Evolutionary conservation across 2,113 vertebrate genomes (phyloP).

Genomic region (Protobothrops mucrosquamatus): DNA sequence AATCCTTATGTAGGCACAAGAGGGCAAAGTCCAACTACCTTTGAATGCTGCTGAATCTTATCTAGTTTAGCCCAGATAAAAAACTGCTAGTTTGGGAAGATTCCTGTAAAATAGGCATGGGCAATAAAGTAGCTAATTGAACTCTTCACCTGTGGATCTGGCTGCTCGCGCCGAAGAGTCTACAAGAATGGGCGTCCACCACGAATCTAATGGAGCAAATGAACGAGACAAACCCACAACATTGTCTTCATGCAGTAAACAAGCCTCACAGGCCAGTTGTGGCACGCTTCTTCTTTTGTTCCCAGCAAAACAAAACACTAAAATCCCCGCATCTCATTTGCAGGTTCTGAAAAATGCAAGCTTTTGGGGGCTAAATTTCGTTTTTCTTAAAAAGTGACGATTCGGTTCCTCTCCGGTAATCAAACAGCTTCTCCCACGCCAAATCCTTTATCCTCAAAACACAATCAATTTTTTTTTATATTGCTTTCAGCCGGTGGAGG

Average conservation of each 20-base stretch:
- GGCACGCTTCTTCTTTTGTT: neutral
- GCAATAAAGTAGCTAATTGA: neutral
- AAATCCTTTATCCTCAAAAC: neutral
- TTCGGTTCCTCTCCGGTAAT: neutral
- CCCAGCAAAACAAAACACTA: neutral
- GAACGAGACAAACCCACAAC: neutral
- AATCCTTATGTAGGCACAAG: neutral
- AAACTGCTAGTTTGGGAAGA: neutral
- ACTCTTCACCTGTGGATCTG: neutral
- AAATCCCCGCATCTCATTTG: neutral
- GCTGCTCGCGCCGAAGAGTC: neutral
- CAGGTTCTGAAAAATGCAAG: neutral
- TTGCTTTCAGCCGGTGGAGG: conserved; percentile 43
- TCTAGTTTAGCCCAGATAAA: neutral
- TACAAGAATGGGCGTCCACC: neutral
- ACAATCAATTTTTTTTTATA: conserved; percentile 36
- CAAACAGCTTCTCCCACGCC: neutral
- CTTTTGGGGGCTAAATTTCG: neutral
- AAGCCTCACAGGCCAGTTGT: neutral
- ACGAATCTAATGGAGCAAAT: neutral
- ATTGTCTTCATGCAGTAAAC: neutral
- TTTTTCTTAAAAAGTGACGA: neutral
- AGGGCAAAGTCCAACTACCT: neutral
- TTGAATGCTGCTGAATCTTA: neutral
- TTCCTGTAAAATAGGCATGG: neutral